Percentiles rank a stretch among this genome's conserved stretches.
Evolutionary conservation across 2,888 invertebrate species (phyloP).

Genomic region (Microchrysa polita): DNA sequence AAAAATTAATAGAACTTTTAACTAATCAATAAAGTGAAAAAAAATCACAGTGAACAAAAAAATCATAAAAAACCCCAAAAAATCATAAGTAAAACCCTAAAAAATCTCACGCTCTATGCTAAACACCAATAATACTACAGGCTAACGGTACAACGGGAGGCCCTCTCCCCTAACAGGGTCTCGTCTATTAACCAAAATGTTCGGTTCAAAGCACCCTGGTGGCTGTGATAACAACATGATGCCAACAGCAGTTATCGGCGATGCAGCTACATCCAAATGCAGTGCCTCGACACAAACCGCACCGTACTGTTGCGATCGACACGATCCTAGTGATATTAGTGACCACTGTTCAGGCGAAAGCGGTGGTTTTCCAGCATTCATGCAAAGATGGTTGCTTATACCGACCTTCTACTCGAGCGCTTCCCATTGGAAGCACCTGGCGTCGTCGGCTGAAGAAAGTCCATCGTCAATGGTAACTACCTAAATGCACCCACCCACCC

Average conservation of each 20-base stretch:
- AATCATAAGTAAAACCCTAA: no score
- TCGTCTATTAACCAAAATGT: constrained; percentile 37
- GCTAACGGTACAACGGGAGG: not conserved
- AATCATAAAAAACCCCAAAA: constrained; percentile 5
- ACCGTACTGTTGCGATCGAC: no score
- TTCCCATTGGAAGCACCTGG: constrained; percentile 33
- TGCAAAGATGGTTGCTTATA: constrained; percentile 45
- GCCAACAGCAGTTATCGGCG: not conserved
- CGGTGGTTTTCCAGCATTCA: constrained; percentile 28
- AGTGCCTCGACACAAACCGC: not conserved
- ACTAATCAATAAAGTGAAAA: no score
- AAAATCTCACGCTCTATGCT: constrained; percentile 16
- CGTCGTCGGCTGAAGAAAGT: no score
- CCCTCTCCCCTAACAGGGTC: no score
- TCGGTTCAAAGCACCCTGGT: constrained; percentile 43
- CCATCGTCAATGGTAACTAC: constrained; percentile 34
- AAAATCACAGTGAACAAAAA: not conserved
- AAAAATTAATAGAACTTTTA: no score
- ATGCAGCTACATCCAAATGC: not conserved
- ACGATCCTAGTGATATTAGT: not conserved
- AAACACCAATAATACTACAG: constrained; percentile 1
- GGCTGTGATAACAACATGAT: constrained; percentile 41
- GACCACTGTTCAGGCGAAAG: not conserved
- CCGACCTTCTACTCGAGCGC: constrained; percentile 46
- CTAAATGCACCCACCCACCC: no score